Base-by-base conservation (phyloP, 2,888 invertebrate species). In the Schizotus pectinicornis region DNA sequence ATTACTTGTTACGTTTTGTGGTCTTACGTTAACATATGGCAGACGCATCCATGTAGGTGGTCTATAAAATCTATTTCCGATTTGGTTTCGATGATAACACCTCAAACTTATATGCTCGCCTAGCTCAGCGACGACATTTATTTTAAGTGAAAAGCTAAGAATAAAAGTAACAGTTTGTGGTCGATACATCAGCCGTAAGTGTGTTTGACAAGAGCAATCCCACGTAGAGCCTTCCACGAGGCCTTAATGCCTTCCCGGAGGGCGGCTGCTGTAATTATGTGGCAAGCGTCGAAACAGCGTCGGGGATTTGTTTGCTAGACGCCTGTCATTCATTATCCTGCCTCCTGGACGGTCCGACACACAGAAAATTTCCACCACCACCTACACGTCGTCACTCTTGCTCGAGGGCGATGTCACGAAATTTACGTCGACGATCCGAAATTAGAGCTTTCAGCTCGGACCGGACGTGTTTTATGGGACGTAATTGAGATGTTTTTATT, bases 201-300 rank as follows among this genome's bases (percentile, higher is more conserved):
- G 70, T 70, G 71, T 73, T 73, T 73, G 73, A 73, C 73, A 71
- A 71, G 68, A 72, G 67, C 70, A 72, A 73, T 73, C 71, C 71
- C 67, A 70, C 70, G 68, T 72, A 69, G 70, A 69, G 71, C 71
- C 68, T 68, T 69, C 68, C 65, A 67, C 67, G 69, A 69, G 67
- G 65, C 67, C 64, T 63, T 70, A 69, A 69, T 69, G 67, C 65
- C 59, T 67, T 69, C 70, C 70, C 69, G 38, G 56, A 58, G 62
- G 71, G 72, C 70, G 67, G 67, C 69, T 71, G 70, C 65, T 65
- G 73, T 73, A 74, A 75, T 73, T 74, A 74, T 73, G 72, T 74
- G 73, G 73, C 71, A 71, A 73, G 72, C 71, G 72, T 70, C 64
- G 67, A 71, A 71, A 72, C 72, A 70, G 67, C 65, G 63, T 57